Base-by-base conservation (phyloP, 2,113 vertebrate genomes). In the Cyanoderma ruficeps region DNA sequence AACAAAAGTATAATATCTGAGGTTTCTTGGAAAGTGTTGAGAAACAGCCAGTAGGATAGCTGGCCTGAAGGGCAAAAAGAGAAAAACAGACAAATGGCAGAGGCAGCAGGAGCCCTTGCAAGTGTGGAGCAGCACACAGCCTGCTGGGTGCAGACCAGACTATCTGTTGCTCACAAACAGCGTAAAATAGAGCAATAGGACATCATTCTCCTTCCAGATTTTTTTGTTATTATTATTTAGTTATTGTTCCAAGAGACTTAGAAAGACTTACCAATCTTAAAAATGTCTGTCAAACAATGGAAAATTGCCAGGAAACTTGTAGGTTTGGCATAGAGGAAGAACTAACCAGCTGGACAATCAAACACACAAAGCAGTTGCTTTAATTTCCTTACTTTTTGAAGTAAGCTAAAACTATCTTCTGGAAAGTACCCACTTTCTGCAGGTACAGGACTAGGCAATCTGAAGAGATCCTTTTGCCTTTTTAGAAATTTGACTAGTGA, bases 131-230 rank as follows among this genome's bases (percentile, higher is more conserved):
- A 47, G 56, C 56, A 39, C 56, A 39, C 31, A 24, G 30, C 49
- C 49, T 18, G 3, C 71, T 22, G 5, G 8, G 16, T 52, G 30
- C 15, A 42, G 59, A 20, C 33, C 56, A 14, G 17, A 5, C 18
- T 30, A 2, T 4, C 18, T 35, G 15, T 25, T 59, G 35, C 11
- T 60, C 27, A 47, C 63, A 55, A 55, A 20, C 5, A 16, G 10
- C 1, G 0, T 37, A 2, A 50, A 60, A 52, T 7, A 14, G 31
- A n/a, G 42, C 4, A 57, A 31, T 6, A 30, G 55, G 7, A 21
- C 2, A 1, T 39, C 4, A 2, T 42, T 76, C 23, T 76, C 15
- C 52, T 49, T 61, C 28, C 39, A 68, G 37, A 27, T 55, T 53
- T 11, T 9, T 11, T 33, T 35, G 30, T 1, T 25, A 11, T 42